Base-by-base conservation (phyloP, 2,113 vertebrate species). In the Equus przewalskii region DNA sequence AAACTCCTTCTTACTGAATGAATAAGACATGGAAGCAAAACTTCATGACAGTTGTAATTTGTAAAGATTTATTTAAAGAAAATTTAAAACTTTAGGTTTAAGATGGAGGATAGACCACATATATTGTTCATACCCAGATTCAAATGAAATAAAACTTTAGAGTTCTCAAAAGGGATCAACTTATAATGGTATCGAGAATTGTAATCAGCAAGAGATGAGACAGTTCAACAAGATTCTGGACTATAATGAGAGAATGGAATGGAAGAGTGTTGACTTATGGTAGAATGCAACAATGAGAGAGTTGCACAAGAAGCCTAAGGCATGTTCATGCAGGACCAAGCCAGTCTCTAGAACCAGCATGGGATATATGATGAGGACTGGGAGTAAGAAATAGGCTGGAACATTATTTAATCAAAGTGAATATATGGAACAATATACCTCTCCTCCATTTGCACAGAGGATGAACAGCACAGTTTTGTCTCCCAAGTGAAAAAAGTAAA, bases 1-100 rank as follows among this genome's bases (percentile, higher is more conserved):
- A 84, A n/a, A 89, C 15, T 70, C 15, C 5, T 94, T 91, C 51
- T 91, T 64, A 33, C 30, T 60, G 18, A 95, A 95, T 85, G 64
- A 88, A 58, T 85, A 91, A 93, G 49, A 72, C 26, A 51, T 30
- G 8, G 28, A 58, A 33, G n/a, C 41, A 85, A 67, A 93, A 86
- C 67, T 62, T 56, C 85, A 73, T 82, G 58, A 21, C 51, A 91
- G 81, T 89, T 72, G 56, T 72, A 56, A 69, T 85, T 90, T 70
- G 10, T 86, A 64, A 93, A 33, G 11, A 36, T 62, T 79, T 82
- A 56, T 69, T 94, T 89, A 78, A 88, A 72, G 21, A 82, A 80
- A 82, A 78, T 60, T 41, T 33, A 72, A 90, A 92, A 44, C 28
- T 78, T 60, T 7, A 30, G 14, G 12, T 58, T 88, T 89, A 76